Evolutionary conservation across 1,140 invertebrate genomes (phyloP), one percentile per base, ranked within the genome.

Genomic region (Lepidurus arcticus): DNA sequence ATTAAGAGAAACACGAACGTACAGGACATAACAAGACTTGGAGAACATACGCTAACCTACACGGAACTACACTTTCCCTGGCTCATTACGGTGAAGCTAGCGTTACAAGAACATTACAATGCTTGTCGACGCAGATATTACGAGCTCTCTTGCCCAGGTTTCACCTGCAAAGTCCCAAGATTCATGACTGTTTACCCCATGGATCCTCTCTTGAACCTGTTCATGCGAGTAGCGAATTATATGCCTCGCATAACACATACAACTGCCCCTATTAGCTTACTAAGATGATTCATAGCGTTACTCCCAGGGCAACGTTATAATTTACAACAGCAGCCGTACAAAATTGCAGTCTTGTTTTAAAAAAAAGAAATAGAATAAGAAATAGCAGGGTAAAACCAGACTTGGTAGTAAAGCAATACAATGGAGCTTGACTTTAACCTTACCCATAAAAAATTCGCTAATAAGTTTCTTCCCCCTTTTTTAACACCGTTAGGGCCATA

Each of bases 61-160:
- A 65, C 53, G 53, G 53, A 16, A 16, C 8, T n/a, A 34, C 34
- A 34, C 34, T 34, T 34, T 34, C 34, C 53, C 21, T 13, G 53
- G 13, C 53, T 65, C 53, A 65, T 65, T 65, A 65, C 16, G 53
- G 53, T 65, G 53, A 65, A 65, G 53, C 21, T 65, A 9, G 53
- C 53, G 53, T 9, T n/a, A 65, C 53, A 65, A 65, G 53, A 65
- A 65, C 21, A 65, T 65, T 65, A 65, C 53, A 65, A 65, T 21
- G 53, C 53, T 65, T 65, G 53, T 65, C 21, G 53, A 65, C 53
- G 53, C 53, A 65, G 16, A 65, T 9, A 65, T 65, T 65, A 65
- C 53, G 53, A 65, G 53, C 53, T 21, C 53, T 65, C 8, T 21
- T 65, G 21, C 53, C 8, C 53, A 34, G 34, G 53, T 65, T 65